Base-by-base conservation (phyloP, 2,888 invertebrate species). In the Trissolcus brochymenae region DNA sequence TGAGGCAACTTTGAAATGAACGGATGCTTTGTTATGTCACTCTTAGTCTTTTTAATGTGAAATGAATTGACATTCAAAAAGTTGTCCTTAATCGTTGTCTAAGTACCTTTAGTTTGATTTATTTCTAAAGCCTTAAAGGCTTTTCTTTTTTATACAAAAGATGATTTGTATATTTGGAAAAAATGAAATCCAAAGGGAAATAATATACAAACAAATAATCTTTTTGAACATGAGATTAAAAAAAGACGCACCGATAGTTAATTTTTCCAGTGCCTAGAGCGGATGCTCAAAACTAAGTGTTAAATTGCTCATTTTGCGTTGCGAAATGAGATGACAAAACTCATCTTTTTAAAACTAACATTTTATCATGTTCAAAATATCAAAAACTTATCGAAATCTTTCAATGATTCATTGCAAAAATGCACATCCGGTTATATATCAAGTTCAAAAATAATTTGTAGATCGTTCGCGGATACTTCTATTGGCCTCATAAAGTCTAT, bases 401-500 rank as follows among this genome's bases (percentile, higher is more conserved):
- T 46, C 3, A 46, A 46, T 6, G 35, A 35, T 35, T 35, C 41
- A 60, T 54, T 11, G 40, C n/a, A 6, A 40, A 29, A 41, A 16
- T 51, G 19, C 13, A 53, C 56, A 25, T 43, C 40, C 55, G 11
- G 56, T 11, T 57, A 41, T 56, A 74, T 17, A 17, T 29, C 1
- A 6, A 16, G 74, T 67, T 67, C 62, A 74, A 74, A 74, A 74
- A 74, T 74, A 68, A 64, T 74, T 67, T 74, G 54, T 64, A 57
- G 59, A 46, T 53, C 17, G 57, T 59, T 71, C 56, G 54, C 19
- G 35, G 43, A 64, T 53, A 56, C 62, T 17, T 67, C 62, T 76
- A 67, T 72, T 67, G 59, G 61, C 72, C 41, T 72, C 59, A 73
- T 73, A 51, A 65, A 73, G 71, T 35, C 56, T 77, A 65, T 73